Evolutionary conservation across 2,888 invertebrate species (phyloP), one percentile per base, ranked within the genome.

Genomic region (Diplolepis rosae): DNA sequence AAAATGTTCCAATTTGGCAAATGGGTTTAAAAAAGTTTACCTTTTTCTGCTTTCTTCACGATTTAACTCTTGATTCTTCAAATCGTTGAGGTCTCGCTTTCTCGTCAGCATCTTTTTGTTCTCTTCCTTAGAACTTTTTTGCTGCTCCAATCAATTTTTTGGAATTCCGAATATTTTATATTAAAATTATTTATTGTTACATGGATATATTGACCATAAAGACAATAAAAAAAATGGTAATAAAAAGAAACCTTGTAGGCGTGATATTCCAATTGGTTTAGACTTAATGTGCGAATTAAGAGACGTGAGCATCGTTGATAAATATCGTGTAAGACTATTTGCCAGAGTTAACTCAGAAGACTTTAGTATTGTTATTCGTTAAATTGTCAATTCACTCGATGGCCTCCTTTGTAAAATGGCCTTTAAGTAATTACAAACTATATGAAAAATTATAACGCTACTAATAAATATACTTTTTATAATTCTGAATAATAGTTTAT

Each of bases 311-410:
- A 67, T 67, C 75, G 70, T 75, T 75, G n/a, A n/a, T n/a, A 75
- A 72, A 70, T 52, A 67, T 69, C 30, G 48, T 69, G 69, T 27
- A 66, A 72, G 56, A 75, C 22, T 45, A 67, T 54, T 66, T 75
- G 72, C 66, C 24, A 52, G 69, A 75, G 72, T 61, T 69, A 75
- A 72, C 72, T 56, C 69, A 45, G 50, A 48, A 69, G 76, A 69
- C 70, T 4, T 71, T 75, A 73, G 73, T n/a, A 76, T 76, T 70
- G 68, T 72, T 76, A 76, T 76, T 73, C 69, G 71, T 71, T 67
- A 70, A 73, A 76, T 76, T 76, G 76, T 72, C 76, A 71, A 76
- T 76, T 74, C 70, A 68, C 54, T 67, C 66, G 65, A 68, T 65
- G 54, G 69, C 51, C 27, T 52, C n/a, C 30, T 30, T 54, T 11